A percentile compares a stretch with the other conserved stretches of the same genome.
Conservation (phyloP, 2,888 invertebrate genomes). For the Agrotis exclamationis region DNA sequence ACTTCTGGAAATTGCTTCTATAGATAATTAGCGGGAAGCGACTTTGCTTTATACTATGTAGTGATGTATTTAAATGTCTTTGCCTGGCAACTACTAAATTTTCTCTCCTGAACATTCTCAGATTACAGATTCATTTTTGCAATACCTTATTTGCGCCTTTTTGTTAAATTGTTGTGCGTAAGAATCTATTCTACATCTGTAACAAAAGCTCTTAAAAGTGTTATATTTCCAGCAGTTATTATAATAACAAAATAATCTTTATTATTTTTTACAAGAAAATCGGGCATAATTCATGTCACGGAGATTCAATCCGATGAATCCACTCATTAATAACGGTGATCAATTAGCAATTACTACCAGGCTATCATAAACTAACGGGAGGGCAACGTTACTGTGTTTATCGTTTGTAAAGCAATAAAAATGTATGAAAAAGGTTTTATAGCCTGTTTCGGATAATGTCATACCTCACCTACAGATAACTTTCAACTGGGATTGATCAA, state of each 20-base stretch:
- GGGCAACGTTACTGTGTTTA: not conserved
- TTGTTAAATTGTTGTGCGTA: no score
- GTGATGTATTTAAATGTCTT: no score
- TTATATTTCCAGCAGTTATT: slow-evolving; percentile 4
- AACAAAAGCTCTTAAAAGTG: not conserved
- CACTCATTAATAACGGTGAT: slow-evolving; percentile 12
- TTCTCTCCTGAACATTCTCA: no score
- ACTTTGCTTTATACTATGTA: no score
- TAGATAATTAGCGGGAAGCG: no score
- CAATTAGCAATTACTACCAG: slow-evolving; percentile 6
- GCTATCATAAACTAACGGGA: slow-evolving; percentile 1
- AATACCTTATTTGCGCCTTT: no score
- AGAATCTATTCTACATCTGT: not conserved
- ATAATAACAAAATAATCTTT: not conserved
- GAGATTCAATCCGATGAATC: slow-evolving; percentile 27
- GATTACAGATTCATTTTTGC: no score
- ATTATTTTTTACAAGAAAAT: no score
- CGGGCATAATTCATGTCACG: slow-evolving; percentile 14
- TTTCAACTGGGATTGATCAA: no score
- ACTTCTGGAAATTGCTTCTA: no score
- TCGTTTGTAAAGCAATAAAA: not conserved
- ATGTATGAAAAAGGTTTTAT: not conserved
- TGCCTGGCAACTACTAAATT: no score
- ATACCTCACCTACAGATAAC: no score
- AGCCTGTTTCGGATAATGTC: not conserved